Conservation (phyloP, 1,140 invertebrate genomes). For the Lasioglossum baleicum region DNA sequence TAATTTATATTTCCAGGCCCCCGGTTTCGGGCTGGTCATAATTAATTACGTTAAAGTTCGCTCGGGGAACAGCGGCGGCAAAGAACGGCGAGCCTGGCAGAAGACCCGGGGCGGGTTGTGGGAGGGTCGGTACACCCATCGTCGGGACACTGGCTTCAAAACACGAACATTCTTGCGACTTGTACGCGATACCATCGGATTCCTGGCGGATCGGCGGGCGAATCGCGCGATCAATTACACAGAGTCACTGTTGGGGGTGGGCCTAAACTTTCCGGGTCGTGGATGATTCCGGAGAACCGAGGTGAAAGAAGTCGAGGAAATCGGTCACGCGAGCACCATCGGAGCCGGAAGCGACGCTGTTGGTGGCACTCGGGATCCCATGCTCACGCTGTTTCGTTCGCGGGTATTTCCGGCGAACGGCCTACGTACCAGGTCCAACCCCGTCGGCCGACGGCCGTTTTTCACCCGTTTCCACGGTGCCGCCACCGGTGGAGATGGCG, state of each 20-base stretch:
- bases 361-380: background rate
- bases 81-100: conserved; percentile 22
- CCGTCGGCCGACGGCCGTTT: conserved; percentile 58
- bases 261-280: conserved; percentile 11
- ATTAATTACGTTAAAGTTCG: conserved; percentile 63
- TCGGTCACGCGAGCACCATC: conserved; percentile 7
- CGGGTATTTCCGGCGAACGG: conserved; percentile 45
- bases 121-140: conserved; percentile 13
- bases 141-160: background rate
- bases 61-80: background rate
- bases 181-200: conserved; percentile 39
- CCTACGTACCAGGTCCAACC: background rate
- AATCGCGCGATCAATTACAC: conserved; percentile 23
- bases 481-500: conserved; percentile 35
- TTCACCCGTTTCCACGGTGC: conserved; percentile 59
- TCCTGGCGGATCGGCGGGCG: background rate
- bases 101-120: background rate
- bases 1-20: conserved; percentile 61
- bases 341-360: conserved; percentile 16
- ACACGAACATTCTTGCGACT: conserved; percentile 27
- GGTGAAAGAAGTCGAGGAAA: conserved; percentile 14
- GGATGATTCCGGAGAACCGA: background rate
- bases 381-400: conserved; percentile 27
- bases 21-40: conserved; percentile 48
- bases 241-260: background rate